phyloP scores from a whole-genome alignment of 2,888 invertebrate genomes.

The Cheilosia variabilis region DNA sequence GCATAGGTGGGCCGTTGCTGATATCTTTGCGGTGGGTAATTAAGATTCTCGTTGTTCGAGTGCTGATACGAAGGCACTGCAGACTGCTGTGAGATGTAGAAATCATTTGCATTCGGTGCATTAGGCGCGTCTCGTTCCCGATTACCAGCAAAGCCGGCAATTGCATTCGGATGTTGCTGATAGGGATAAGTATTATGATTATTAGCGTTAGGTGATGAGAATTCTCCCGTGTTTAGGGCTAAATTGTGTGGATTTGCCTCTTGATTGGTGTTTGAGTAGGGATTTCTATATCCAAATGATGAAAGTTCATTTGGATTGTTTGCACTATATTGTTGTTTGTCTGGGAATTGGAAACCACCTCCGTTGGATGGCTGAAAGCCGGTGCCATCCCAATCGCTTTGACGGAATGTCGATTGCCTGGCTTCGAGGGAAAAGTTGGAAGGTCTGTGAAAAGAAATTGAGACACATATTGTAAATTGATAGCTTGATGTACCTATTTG shows the following conservation, averaged over 20 bases:
- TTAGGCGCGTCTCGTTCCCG: slow-evolving; percentile 68
- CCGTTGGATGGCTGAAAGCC: slow-evolving; percentile 57
- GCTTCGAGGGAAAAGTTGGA: slow-evolving; percentile 10
- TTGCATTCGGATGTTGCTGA: slow-evolving; percentile 69
- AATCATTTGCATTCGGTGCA: slow-evolving; percentile 76
- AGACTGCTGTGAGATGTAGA: slow-evolving; percentile 67
- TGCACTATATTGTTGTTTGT: slow-evolving; percentile 51
- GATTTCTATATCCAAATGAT: slow-evolving; percentile 36
- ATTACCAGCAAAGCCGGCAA: slow-evolving; percentile 60
- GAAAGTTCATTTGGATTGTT: slow-evolving; percentile 58
- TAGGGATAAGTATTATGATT: slow-evolving; percentile 71
- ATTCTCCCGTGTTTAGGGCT: slow-evolving; percentile 70
- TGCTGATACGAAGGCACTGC: slow-evolving; percentile 63
- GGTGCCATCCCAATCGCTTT: slow-evolving; percentile 33
- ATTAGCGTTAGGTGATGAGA: slow-evolving; percentile 54
- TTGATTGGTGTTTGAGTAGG: slow-evolving; percentile 70
- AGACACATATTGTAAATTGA: background rate
- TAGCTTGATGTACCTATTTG: too few species aligned
- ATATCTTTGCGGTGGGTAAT: slow-evolving; percentile 75
- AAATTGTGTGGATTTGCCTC: slow-evolving; percentile 68
- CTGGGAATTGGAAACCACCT: slow-evolving; percentile 54
- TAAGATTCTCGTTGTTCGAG: slow-evolving; percentile 61
- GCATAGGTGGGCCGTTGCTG: slow-evolving; percentile 65
- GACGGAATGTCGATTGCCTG: slow-evolving; percentile 52
- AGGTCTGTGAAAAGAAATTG: slow-evolving; percentile 6